Conservation (phyloP, 2,797 vertebrate genomes). For the Eulemur coronatus region DNA sequence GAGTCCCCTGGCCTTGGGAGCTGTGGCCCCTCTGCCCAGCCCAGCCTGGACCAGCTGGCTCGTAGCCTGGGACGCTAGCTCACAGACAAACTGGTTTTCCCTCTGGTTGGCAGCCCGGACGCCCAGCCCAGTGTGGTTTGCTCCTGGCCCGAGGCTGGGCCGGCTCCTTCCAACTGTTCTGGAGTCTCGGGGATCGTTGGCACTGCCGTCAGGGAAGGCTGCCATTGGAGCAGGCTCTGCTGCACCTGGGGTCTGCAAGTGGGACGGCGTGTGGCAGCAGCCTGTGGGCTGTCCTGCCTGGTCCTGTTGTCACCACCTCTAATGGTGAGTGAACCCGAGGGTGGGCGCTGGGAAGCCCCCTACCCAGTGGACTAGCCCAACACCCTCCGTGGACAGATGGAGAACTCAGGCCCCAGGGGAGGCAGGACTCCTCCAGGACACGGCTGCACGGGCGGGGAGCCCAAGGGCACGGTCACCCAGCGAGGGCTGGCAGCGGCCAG, state of each 20-base stretch:
- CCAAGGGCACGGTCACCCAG: not conserved
- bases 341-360: not conserved
- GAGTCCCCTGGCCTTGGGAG: not conserved
- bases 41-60: not conserved
- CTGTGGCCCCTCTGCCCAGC: not conserved
- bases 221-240: rapidly evolving
- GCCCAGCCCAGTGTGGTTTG: not conserved
- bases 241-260: rapidly evolving
- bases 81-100: not conserved
- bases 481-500: no score
- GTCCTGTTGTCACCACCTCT: not conserved
- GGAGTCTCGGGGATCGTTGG: not conserved
- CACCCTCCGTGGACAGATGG: not conserved
- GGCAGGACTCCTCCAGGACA: not conserved
- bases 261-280: not conserved
- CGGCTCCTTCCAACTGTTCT: not conserved
- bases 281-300: not conserved
- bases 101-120: not conserved
- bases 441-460: not conserved
- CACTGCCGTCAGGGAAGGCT: not conserved
- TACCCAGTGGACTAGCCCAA: not conserved
- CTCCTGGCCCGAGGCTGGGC: not conserved
- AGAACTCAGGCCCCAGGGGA: not conserved
- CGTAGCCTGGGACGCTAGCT: not conserved
- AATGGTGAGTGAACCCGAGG: not conserved